Evolutionary conservation across 2,113 vertebrate genomes (phyloP).

Genomic region (Nibea albiflora): DNA sequence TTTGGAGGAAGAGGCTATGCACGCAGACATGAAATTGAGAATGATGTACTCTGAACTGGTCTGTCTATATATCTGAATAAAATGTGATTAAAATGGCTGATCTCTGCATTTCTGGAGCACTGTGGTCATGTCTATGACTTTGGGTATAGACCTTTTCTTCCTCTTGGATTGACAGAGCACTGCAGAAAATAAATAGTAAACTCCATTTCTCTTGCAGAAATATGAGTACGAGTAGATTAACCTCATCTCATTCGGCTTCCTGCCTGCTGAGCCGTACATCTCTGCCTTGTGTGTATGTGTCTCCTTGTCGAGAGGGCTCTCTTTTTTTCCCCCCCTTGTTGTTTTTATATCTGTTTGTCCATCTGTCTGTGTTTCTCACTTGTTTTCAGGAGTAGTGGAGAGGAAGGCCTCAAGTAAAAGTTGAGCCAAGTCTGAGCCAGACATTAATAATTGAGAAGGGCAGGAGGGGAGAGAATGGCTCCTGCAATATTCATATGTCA

Average conservation of each 20-base stretch:
- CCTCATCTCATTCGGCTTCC: neutral
- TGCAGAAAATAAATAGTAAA: constrained; percentile 3
- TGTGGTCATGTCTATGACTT: neutral
- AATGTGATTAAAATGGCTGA: constrained; percentile 4
- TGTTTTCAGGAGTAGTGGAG: constrained; percentile 50
- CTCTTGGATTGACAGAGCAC: constrained; percentile 2
- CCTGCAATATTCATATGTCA: constrained; percentile 87
- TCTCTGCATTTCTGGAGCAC: neutral
- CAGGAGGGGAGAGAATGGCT: constrained; percentile 82
- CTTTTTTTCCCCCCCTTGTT: neutral
- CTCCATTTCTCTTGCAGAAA: constrained; percentile 16
- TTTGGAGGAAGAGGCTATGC: neutral
- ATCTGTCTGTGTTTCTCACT: constrained; percentile 47
- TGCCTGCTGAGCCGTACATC: neutral
- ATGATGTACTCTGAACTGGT: neutral
- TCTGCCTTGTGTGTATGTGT: neutral
- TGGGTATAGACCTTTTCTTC: neutral
- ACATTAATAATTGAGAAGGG: constrained; percentile 84
- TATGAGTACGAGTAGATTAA: constrained; percentile 26
- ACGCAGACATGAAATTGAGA: constrained; percentile 8
- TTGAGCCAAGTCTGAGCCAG: constrained; percentile 77
- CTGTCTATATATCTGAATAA: constrained; percentile 1
- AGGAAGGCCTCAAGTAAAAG: constrained; percentile 66
- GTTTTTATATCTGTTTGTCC: constrained; percentile 35
- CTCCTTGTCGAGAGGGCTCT: neutral